phyloP scores from a whole-genome alignment of 2,113 vertebrate genomes.

The Sturnira hondurensis region DNA sequence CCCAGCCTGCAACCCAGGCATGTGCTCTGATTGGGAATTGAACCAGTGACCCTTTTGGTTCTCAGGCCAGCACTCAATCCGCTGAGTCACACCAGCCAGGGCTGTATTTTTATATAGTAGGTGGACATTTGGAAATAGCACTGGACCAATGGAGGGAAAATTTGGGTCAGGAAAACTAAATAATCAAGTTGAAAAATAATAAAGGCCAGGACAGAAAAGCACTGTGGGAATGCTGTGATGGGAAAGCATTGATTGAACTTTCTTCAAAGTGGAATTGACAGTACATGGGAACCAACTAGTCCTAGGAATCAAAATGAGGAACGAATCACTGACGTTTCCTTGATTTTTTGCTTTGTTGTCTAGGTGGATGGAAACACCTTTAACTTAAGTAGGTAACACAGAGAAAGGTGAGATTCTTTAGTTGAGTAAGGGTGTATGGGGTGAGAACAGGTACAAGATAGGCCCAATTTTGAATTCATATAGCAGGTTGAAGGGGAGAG shows the following conservation, averaged over 20 bases:
- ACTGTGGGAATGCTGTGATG: background rate
- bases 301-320: background rate
- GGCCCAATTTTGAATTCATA: background rate
- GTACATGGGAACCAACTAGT: background rate
- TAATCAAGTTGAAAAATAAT: background rate
- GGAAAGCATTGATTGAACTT: background rate
- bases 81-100: too few species aligned
- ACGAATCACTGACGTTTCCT: background rate
- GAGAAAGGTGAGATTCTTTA: background rate
- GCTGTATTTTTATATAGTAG: background rate
- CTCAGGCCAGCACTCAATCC: too few species aligned
- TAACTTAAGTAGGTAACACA: background rate
- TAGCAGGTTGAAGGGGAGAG: background rate
- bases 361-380: background rate
- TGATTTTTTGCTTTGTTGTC: background rate
- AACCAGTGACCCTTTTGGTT: too few species aligned
- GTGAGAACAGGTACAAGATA: background rate
- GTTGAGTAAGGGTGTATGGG: accelerated
- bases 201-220: too few species aligned
- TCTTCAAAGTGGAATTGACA: background rate
- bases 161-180: background rate
- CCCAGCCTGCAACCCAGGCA: too few species aligned
- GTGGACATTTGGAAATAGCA: background rate
- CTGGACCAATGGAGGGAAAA: background rate
- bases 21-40: too few species aligned